Percentiles rank a stretch among this genome's conserved stretches.
These are phyloP conservation scores for Temnothorax ravouxi DNA, from an alignment of 2,888 invertebrate genomes.

Conservation along the genomic window DNA sequence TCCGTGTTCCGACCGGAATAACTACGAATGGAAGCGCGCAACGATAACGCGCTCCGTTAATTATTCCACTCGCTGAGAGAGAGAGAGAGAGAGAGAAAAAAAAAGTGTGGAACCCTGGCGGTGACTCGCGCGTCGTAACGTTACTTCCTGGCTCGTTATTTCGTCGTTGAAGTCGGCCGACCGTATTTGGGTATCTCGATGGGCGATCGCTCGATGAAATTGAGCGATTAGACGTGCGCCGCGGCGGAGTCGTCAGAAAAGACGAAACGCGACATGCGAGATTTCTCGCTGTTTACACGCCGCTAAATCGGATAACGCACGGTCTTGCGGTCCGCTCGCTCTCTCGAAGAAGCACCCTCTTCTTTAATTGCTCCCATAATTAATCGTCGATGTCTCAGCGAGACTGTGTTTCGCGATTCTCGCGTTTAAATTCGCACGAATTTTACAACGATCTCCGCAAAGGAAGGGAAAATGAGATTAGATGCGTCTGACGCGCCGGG, in stretches of 20 bases:
- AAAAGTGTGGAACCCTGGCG: conserved; percentile 44
- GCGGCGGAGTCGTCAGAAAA: conserved; percentile 29
- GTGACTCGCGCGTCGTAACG: conserved; percentile 36
- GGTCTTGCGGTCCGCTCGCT: neutral
- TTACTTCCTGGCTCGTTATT: conserved; percentile 52
- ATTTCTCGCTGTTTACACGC: conserved; percentile 48
- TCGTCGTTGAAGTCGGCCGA: conserved; percentile 47
- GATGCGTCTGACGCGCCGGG: neutral
- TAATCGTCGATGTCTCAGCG: conserved; percentile 20
- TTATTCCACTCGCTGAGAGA: conserved; percentile 23
- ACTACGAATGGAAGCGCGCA: conserved; percentile 45
- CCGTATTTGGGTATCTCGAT: conserved; percentile 57
- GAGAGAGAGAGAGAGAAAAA: neutral
- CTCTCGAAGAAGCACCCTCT: neutral
- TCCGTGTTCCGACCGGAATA: conserved; percentile 39
- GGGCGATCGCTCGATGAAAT: conserved; percentile 69
- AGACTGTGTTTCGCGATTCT: neutral
- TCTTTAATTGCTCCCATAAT: conserved; percentile 41
- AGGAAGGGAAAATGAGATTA: conserved; percentile 6
- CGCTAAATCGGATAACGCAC: conserved; percentile 44
- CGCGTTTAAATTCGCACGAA: neutral
- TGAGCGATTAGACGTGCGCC: conserved; percentile 66
- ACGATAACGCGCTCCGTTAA: conserved; percentile 45
- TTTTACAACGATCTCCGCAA: neutral
- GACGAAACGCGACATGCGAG: conserved; percentile 25